A percentile compares a stretch with the other conserved stretches of the same genome.
phyloP scores from a whole-genome alignment of 1,140 invertebrate species.

The Megathymus violae region DNA sequence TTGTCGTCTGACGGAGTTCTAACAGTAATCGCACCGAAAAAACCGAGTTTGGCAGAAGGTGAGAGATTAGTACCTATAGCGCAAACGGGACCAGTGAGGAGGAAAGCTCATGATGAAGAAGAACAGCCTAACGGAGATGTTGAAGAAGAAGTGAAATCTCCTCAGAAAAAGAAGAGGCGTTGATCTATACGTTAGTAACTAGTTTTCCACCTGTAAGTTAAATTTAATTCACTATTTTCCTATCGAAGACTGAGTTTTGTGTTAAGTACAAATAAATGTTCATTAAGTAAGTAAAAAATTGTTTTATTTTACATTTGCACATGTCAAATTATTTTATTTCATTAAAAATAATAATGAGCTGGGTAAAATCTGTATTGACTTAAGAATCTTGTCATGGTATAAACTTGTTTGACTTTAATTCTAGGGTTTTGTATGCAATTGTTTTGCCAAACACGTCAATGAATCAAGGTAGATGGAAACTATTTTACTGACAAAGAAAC shows the following conservation, averaged over 20 bases:
- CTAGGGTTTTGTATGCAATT: too few species aligned
- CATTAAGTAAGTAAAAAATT: constrained; percentile 16
- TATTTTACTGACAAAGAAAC: too few species aligned
- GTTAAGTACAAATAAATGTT: constrained; percentile 18
- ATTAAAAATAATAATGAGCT: too few species aligned
- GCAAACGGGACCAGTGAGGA: constrained; percentile 65
- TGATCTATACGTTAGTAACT: constrained; percentile 29
- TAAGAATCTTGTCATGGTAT: too few species aligned
- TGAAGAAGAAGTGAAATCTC: constrained; percentile 52
- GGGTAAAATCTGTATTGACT: too few species aligned
- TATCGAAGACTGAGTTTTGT: constrained; percentile 24
- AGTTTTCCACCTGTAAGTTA: constrained; percentile 10
- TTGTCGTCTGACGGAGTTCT: constrained; percentile 91
- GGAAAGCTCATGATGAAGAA: constrained; percentile 52
- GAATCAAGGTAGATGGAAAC: too few species aligned
- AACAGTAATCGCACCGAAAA: constrained; percentile 86
- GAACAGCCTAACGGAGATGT: constrained; percentile 46
- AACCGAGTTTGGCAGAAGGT: constrained; percentile 39
- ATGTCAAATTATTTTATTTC: too few species aligned
- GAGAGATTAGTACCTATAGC: constrained; percentile 63
- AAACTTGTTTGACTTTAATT: too few species aligned
- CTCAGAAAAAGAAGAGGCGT: constrained; percentile 64
- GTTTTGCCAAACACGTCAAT: too few species aligned
- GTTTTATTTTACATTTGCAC: constrained; percentile 18
- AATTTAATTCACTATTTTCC: constrained; percentile 5